Percentiles rank a stretch among this genome's conserved stretches.
phyloP scores from a whole-genome alignment of 2,113 vertebrate species.

The Upupa epops region DNA sequence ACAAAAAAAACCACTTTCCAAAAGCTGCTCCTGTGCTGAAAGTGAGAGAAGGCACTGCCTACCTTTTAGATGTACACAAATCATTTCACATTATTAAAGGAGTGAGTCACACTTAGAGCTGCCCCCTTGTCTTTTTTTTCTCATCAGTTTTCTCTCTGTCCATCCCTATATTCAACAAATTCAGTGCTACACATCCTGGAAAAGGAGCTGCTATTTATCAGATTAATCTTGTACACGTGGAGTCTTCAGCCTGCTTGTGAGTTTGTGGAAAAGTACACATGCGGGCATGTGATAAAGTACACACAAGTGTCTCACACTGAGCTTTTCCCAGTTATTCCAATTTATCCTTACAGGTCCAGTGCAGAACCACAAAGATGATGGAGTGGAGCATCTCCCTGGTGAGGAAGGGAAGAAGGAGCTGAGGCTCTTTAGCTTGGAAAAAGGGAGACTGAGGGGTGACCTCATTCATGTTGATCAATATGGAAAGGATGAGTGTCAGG shows the following conservation, averaged over 20 bases:
- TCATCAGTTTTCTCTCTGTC: background rate
- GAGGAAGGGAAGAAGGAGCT: no score
- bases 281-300: background rate
- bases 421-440: no score
- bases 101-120: background rate
- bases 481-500: no score
- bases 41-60: background rate
- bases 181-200: background rate
- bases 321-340: background rate
- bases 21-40: background rate
- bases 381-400: no score
- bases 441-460: no score
- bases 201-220: slow-evolving; percentile 13
- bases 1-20: background rate
- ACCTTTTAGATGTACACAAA: background rate
- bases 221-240: background rate
- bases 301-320: slow-evolving; percentile 3
- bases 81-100: background rate
- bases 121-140: background rate
- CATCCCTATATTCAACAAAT: background rate
- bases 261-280: background rate
- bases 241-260: background rate
- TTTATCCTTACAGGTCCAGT: slow-evolving; percentile 24
- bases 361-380: no score
- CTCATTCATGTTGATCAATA: no score